Base-by-base conservation (phyloP, 37 sponge, comb jelly and placozoan genomes). In the Axinella damicornis region DNA sequence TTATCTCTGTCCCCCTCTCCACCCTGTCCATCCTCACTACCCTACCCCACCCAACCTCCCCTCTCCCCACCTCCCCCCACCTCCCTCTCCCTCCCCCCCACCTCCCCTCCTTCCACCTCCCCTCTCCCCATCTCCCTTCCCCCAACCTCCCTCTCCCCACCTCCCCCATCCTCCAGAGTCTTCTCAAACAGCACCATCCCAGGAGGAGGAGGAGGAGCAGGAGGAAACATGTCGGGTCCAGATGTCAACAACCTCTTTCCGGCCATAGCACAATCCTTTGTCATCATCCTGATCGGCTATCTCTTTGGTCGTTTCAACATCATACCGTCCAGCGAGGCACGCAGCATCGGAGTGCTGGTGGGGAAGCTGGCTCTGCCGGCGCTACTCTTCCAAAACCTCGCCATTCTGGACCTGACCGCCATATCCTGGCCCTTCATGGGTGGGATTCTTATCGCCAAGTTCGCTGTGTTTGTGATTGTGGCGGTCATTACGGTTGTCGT, bases 201-300 rank as follows among this genome's bases (percentile, higher is more conserved):
- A 46, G 9, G 46, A 46, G 46, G 5, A n/a, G n/a, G n/a, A n/a
- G n/a, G n/a, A n/a, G n/a, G n/a, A n/a, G n/a, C n/a, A n/a, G n/a
- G n/a, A 25, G 62, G 5, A 61, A 25, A 61, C n/a, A 61, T 61
- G 62, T 61, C 62, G 5, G 37, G 62, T 28, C 83, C 83, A 40
- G 24, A 62, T 60, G 77, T 77, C 12, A 24, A 21, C 34, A 79
- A 75, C 70, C 71, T 92, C 28, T 88, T 87, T 71, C 82, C 93
- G 24, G 93, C 89, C 21, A 87, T 92, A 31, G 88, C 79, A 17
- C 79, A 88, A 57, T 77, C 85, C 15, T 92, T 92, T 73, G 93
- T 73, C 2, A 69, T 92, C 63, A 79, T 92, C 59, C 24, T 78
- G 5, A 53, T 92, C 18, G 93, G 93, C 38, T 92, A 92, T 76